These are phyloP conservation scores for Oryctes rhinoceros DNA, from an alignment of 1,140 invertebrate species.

Conservation along the genomic window DNA sequence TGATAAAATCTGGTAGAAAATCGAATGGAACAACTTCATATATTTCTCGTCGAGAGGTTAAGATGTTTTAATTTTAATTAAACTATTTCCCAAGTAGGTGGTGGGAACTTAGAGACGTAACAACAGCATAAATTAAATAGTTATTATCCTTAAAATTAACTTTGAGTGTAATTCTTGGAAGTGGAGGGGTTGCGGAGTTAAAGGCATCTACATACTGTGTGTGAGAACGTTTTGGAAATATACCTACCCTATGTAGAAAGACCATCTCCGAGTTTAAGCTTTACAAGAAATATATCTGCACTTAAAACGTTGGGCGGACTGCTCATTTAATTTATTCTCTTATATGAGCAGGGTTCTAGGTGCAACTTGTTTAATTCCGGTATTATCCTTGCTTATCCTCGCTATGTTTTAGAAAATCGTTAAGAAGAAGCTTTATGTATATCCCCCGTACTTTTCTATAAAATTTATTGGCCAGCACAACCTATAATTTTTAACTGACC, in stretches of 20 bases:
- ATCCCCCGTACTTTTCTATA: conserved; percentile 28
- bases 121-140: conserved; percentile 44
- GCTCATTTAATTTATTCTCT: conserved; percentile 46
- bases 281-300: conserved; percentile 42
- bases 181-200: background rate
- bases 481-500: conserved; percentile 15
- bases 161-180: conserved; percentile 38
- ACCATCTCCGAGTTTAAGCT: conserved; percentile 32
- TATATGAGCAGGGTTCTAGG: conserved; percentile 43
- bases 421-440: conserved; percentile 35
- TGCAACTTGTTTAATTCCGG: conserved; percentile 44
- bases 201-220: background rate
- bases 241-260: conserved; percentile 38
- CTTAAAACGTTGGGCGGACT: conserved; percentile 41
- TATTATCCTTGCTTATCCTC: conserved; percentile 41
- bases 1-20: too few relatives aligned
- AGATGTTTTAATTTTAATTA: conserved; percentile 39
- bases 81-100: conserved; percentile 36
- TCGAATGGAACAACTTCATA: conserved; percentile 5
- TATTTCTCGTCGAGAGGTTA: conserved; percentile 21
- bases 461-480: background rate
- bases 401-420: conserved; percentile 34
- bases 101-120: conserved; percentile 41
- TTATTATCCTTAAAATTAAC: conserved; percentile 46
- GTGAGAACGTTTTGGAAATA: conserved; percentile 20